Conservation (phyloP, 2,113 vertebrate genomes). For the Prionailurus bengalensis region DNA sequence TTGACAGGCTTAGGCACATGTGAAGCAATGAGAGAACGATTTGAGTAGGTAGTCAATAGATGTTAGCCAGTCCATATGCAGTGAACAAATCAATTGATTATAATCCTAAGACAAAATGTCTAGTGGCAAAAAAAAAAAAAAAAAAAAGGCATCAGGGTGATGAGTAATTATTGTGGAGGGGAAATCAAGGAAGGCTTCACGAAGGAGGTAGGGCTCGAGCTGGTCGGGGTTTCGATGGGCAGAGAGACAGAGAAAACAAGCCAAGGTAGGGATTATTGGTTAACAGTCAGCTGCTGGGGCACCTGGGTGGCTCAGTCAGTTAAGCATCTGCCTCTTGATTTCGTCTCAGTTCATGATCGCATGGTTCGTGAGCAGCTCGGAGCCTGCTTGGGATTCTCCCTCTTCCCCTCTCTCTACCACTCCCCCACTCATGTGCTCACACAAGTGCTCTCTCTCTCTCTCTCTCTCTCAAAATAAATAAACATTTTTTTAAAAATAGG, state of each 20-base stretch:
- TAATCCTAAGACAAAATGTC: conserved; percentile 45
- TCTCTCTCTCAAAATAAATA: too few relatives aligned
- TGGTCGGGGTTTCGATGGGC: not conserved
- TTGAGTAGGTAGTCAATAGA: conserved; percentile 19
- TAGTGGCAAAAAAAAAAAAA: not conserved
- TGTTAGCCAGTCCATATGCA: not conserved
- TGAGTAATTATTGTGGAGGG: not conserved
- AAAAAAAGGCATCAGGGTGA: not conserved
- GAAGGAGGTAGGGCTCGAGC: not conserved
- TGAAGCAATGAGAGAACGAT: conserved; percentile 59
- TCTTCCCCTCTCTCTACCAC: too few relatives aligned
- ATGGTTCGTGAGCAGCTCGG: too few relatives aligned
- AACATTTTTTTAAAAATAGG: too few relatives aligned
- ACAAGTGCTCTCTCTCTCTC: too few relatives aligned
- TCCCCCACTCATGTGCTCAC: too few relatives aligned
- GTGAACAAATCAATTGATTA: conserved; percentile 42
- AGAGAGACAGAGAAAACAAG: not conserved
- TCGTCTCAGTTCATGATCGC: too few relatives aligned
- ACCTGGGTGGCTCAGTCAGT: too few relatives aligned
- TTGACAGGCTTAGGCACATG: not conserved
- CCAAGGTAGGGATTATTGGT: rapidly evolving
- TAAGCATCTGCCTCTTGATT: too few relatives aligned
- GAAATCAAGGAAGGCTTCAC: not conserved
- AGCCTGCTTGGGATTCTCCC: too few relatives aligned
- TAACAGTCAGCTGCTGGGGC: not conserved